Conservation (phyloP, 2,113 vertebrate genomes). For the Otolemur garnettii region DNA sequence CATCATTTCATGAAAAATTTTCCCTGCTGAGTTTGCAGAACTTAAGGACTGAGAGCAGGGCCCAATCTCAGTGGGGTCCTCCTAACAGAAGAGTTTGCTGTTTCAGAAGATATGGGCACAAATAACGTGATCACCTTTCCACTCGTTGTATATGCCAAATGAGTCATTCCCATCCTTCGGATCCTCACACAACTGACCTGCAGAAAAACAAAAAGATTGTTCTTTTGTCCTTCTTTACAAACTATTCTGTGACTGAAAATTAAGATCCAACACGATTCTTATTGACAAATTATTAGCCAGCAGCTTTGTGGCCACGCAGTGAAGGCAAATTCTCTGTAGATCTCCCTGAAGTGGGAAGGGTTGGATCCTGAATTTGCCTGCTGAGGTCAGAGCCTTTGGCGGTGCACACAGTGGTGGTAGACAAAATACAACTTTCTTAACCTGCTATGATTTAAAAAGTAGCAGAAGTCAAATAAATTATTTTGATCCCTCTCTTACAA, state of each 20-base stretch:
- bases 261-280: constrained; percentile 93
- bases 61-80: neutral
- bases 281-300: constrained; percentile 94
- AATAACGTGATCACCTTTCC: constrained; percentile 77
- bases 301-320: constrained; percentile 87
- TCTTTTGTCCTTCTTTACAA: constrained; percentile 86
- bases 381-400: constrained; percentile 81
- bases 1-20: neutral
- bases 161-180: constrained; percentile 74
- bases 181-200: constrained; percentile 73
- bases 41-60: neutral
- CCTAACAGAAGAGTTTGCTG: constrained; percentile 12
- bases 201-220: constrained; percentile 78
- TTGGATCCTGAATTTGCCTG: constrained; percentile 77
- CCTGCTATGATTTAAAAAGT: constrained; percentile 91
- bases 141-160: constrained; percentile 78
- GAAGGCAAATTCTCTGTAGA: constrained; percentile 88
- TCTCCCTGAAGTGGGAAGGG: constrained; percentile 89
- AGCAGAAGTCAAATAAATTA: constrained; percentile 92
- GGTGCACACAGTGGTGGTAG: constrained; percentile 83
- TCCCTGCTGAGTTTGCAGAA: neutral
- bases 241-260: constrained; percentile 94
- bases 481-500: constrained; percentile 83
- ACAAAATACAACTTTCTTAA: constrained; percentile 87
- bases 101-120: constrained; percentile 59